Evolutionary conservation across 2,113 vertebrate species (phyloP).

Genomic region (Spea multiplicata): DNA sequence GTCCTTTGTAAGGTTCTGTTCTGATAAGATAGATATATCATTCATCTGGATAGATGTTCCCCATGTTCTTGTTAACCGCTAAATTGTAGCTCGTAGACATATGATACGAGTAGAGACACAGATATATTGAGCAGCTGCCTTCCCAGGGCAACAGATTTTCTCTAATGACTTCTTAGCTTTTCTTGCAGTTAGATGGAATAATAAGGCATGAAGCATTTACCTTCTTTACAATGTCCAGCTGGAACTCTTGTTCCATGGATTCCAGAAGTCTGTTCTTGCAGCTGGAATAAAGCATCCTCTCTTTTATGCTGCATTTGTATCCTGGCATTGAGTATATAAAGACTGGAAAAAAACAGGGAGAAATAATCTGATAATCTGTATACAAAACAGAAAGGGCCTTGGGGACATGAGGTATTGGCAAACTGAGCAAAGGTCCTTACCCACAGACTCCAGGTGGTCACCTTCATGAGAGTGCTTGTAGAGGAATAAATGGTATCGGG

Average conservation of each 20-base stretch:
- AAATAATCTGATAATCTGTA: background rate
- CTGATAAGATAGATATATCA: too few species aligned
- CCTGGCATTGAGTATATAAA: slow-evolving; percentile 99
- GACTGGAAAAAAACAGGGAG: slow-evolving; percentile 66
- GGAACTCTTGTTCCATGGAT: slow-evolving; percentile 88
- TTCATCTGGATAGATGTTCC: too few species aligned
- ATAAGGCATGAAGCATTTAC: slow-evolving; percentile 56
- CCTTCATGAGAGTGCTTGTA: slow-evolving; percentile 93
- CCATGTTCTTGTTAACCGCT: too few species aligned
- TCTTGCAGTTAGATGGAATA: too few species aligned
- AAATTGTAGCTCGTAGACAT: too few species aligned
- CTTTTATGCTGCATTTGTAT: slow-evolving; percentile 95
- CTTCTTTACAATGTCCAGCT: slow-evolving; percentile 92
- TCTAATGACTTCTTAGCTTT: too few species aligned
- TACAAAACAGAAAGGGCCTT: too few species aligned
- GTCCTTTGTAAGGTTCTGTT: too few species aligned
- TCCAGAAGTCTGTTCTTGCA: slow-evolving; percentile 95
- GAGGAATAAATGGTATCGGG: slow-evolving; percentile 95
- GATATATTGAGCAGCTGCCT: too few species aligned
- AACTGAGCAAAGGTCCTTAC: slow-evolving; percentile 65
- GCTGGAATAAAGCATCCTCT: slow-evolving; percentile 97
- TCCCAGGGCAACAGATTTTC: too few species aligned
- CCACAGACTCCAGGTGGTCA: slow-evolving; percentile 85
- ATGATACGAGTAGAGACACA: too few species aligned
- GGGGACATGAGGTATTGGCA: too few species aligned